Percentiles rank a stretch among this genome's conserved stretches.
Evolutionary conservation across 2,888 invertebrate species (phyloP).

Genomic region (Zeuzera pyrina): DNA sequence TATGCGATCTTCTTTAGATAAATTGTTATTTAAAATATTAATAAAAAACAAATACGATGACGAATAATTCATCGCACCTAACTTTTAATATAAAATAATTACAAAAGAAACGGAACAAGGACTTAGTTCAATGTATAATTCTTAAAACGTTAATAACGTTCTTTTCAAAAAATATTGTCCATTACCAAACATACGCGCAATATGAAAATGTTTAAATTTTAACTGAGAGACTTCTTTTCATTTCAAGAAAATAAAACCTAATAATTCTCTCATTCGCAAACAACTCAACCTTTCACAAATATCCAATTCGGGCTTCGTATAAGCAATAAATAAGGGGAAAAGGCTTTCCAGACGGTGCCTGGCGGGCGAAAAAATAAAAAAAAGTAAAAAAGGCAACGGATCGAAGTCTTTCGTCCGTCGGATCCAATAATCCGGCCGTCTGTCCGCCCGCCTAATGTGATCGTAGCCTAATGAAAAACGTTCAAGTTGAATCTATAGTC

Average conservation of each 20-base stretch:
- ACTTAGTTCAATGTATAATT: too few species aligned
- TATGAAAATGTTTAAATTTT: neutral
- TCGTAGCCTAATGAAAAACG: conserved; percentile 71
- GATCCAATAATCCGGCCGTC: conserved; percentile 71
- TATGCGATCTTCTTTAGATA: too few species aligned
- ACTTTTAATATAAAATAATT: too few species aligned
- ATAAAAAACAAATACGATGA: too few species aligned
- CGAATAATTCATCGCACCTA: too few species aligned
- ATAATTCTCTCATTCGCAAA: conserved; percentile 50
- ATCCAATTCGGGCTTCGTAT: conserved; percentile 69
- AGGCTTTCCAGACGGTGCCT: conserved; percentile 65
- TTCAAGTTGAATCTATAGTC: conserved; percentile 33
- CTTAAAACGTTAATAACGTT: neutral
- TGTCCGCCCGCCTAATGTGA: conserved; percentile 71
- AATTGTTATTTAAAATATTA: too few species aligned
- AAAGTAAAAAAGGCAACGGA: conserved; percentile 58
- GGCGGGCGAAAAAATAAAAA: conserved; percentile 36
- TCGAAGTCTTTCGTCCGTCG: conserved; percentile 71
- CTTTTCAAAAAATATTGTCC: neutral
- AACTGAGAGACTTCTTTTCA: neutral
- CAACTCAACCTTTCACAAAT: conserved; percentile 64
- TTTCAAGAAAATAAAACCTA: conserved; percentile 24
- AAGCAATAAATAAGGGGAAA: conserved; percentile 73
- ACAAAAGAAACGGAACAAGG: too few species aligned
- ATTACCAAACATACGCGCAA: neutral